These are phyloP conservation scores for Chiloscyllium punctatum DNA, from an alignment of 2,797 vertebrate species.

Conservation along the genomic window DNA sequence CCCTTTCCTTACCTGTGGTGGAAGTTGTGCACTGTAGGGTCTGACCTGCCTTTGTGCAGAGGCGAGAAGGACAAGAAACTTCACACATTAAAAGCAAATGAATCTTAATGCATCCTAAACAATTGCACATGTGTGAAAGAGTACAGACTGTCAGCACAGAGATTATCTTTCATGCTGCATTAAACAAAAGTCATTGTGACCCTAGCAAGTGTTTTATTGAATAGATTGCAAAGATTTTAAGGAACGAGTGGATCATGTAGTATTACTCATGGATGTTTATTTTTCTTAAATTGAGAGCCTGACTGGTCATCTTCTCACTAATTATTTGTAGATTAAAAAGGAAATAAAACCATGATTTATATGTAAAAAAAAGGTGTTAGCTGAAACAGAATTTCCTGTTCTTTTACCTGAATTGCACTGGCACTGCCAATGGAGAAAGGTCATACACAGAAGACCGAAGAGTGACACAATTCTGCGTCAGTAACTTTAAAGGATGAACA, in stretches of 20 bases:
- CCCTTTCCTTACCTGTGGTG: too few relatives aligned
- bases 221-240: background rate
- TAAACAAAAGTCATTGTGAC: slow-evolving; percentile 15
- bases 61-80: too few relatives aligned
- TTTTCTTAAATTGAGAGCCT: background rate
- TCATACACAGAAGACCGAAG: background rate
- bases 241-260: background rate
- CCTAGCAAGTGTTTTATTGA: background rate
- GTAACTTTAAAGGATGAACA: background rate
- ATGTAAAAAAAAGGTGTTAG: background rate
- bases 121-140: background rate
- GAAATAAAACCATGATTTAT: background rate
- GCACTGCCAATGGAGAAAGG: background rate
- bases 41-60: too few relatives aligned
- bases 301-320: background rate
- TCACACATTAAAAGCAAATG: background rate
- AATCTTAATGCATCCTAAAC: background rate
- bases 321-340: background rate
- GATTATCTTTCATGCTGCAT: background rate
- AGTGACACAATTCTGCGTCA: background rate
- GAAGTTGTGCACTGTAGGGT: too few relatives aligned
- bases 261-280: background rate
- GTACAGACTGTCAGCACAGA: background rate
- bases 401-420: background rate
- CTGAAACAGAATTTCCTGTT: background rate